A percentile compares a stretch with the other conserved stretches of the same genome.
Evolutionary conservation across 2,888 invertebrate species (phyloP).

Genomic region (Cecidostiba fungosa): DNA sequence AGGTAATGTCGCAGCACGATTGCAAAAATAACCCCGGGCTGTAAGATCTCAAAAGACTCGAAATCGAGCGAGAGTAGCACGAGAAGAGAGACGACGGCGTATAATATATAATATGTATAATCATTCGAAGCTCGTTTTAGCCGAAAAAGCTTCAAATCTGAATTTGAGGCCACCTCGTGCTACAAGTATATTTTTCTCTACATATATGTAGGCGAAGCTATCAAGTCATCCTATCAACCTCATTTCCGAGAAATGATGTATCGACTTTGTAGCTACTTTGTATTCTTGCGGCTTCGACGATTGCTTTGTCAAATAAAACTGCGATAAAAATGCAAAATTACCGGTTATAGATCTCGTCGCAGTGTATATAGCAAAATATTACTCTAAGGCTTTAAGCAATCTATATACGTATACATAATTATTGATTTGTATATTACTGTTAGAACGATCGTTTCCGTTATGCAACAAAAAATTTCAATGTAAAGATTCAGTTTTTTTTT

Average conservation of each 20-base stretch:
- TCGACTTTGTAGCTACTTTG: neutral
- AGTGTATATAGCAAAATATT: no score
- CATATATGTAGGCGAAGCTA: neutral
- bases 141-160: neutral
- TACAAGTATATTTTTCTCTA: neutral
- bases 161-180: neutral
- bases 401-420: no score
- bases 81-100: neutral
- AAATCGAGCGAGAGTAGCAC: neutral
- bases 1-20: neutral
- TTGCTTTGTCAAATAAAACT: neutral
- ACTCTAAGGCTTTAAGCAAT: no score
- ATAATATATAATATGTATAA: neutral
- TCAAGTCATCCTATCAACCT: neutral
- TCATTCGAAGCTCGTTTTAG: conserved; percentile 6
- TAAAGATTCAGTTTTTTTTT: no score
- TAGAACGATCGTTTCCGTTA: no score
- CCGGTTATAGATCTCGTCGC: no score
- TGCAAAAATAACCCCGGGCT: conserved; percentile 24
- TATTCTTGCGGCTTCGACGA: neutral
- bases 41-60: conserved; percentile 21
- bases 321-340: neutral
- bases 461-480: no score
- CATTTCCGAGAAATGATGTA: neutral
- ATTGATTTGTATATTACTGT: no score